Evolutionary conservation across 2,888 invertebrate genomes (phyloP).

Genomic region (Taphrorychus bicolor): DNA sequence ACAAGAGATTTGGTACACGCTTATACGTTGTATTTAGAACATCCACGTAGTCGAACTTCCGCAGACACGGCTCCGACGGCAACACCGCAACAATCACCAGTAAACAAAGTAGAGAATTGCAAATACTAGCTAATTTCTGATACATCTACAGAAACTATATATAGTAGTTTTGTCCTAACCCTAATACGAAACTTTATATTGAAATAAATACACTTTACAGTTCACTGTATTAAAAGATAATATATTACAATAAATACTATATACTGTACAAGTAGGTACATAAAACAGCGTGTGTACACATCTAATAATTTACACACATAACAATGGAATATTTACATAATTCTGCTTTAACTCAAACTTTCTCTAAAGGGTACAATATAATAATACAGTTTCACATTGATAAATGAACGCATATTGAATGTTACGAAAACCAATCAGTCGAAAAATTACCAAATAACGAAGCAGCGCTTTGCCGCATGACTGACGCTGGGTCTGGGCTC

Average conservation of each 20-base stretch:
- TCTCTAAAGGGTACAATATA: background rate
- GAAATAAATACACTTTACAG: background rate
- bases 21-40: no score
- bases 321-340: conserved; percentile 6
- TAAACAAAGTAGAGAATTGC: no score
- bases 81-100: no score
- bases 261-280: conserved; percentile 43
- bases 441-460: conserved; percentile 84
- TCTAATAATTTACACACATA: conserved; percentile 38
- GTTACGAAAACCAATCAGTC: conserved; percentile 77
- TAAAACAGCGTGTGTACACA: conserved; percentile 42
- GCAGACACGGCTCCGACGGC: no score
- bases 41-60: no score
- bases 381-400: conserved; percentile 9
- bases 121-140: no score
- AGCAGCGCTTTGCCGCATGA: conserved; percentile 74
- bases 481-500: conserved; percentile 62
- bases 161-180: no score
- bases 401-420: no score
- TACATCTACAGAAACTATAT: no score
- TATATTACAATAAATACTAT: conserved; percentile 42
- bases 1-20: no score
- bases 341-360: background rate
- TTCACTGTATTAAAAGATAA: background rate
- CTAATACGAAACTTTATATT: background rate